Evolutionary conservation across 1,140 invertebrate species (phyloP).

Genomic region (Sarcophaga bullata): DNA sequence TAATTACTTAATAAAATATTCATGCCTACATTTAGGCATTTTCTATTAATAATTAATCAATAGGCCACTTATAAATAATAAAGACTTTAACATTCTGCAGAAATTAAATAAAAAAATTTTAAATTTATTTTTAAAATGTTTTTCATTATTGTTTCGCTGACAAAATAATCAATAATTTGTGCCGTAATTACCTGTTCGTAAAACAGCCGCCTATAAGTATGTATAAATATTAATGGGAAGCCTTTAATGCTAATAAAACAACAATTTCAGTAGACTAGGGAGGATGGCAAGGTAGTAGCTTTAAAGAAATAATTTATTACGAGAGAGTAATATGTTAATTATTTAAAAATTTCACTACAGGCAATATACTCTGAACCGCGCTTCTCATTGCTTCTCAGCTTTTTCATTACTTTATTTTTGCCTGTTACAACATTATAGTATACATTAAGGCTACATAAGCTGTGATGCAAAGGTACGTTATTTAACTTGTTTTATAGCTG

Average conservation of each 20-base stretch:
- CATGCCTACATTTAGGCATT: no score
- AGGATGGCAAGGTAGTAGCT: neutral
- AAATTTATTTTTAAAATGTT: no score
- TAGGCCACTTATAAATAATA: no score
- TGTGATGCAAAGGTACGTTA: neutral
- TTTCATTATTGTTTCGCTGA: no score
- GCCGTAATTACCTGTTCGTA: neutral
- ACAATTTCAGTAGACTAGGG: no score
- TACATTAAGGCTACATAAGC: neutral
- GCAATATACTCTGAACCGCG: neutral
- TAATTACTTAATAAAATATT: no score
- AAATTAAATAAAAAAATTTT: no score
- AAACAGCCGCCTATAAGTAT: neutral
- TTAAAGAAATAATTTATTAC: neutral
- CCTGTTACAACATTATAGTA: neutral
- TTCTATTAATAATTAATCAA: no score
- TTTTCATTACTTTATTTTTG: neutral
- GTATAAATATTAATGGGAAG: neutral
- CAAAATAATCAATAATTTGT: slow-evolving; percentile 3
- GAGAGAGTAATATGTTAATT: slow-evolving; percentile 7
- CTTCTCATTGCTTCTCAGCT: no score
- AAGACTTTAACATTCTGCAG: no score
- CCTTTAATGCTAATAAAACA: neutral
- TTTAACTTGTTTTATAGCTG: neutral
- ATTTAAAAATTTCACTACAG: neutral